Conservation (phyloP, 2,797 vertebrate species). For the Pseudochirops cupreus region DNA sequence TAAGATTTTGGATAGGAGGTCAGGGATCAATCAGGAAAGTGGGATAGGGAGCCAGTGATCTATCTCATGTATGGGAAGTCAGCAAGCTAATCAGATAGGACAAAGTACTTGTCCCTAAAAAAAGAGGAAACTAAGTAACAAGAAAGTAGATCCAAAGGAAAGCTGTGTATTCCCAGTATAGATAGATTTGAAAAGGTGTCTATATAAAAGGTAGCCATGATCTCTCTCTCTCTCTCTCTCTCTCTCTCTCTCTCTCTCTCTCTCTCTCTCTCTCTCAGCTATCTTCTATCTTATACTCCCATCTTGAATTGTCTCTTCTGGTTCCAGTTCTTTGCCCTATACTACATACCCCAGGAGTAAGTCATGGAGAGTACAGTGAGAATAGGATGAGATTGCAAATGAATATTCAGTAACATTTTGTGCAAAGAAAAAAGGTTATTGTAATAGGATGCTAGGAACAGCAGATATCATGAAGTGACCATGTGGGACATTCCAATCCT, state of each 20-base stretch:
- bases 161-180: neutral
- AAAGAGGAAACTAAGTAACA: neutral
- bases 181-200: neutral
- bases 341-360: neutral
- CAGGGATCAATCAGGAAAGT: neutral
- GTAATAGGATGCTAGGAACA: neutral
- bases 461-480: neutral
- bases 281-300: neutral
- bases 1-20: neutral
- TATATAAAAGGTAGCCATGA: neutral
- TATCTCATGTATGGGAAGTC: neutral
- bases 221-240: neutral
- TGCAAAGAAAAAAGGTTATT: neutral
- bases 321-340: neutral
- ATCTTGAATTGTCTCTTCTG: neutral
- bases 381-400: neutral
- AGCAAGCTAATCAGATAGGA: neutral
- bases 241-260: no score
- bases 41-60: neutral
- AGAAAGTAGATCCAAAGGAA: neutral
- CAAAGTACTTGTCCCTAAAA: neutral
- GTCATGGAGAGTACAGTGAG: neutral
- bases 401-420: neutral
- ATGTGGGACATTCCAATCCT: neutral
- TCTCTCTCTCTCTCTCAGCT: neutral